phyloP scores from a whole-genome alignment of 2,888 invertebrate species.

The Andricus curvator region DNA sequence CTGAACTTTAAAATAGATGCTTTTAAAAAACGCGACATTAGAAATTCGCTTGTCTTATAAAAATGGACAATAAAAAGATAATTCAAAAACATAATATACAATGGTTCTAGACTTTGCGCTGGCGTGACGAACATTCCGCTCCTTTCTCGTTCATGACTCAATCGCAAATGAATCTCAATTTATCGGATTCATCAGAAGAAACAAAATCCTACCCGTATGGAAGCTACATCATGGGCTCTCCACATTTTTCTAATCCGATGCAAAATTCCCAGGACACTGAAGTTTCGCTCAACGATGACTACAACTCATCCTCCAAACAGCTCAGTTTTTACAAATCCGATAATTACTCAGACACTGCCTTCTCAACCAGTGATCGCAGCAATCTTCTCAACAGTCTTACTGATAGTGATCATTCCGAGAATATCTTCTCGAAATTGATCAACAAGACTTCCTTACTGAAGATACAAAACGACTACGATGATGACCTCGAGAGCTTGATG shows the following conservation, averaged over 20 bases:
- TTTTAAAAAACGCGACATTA: not conserved
- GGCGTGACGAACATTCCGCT: slow-evolving; percentile 91
- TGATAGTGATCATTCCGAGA: slow-evolving; percentile 67
- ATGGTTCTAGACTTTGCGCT: slow-evolving; percentile 78
- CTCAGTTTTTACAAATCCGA: slow-evolving; percentile 71
- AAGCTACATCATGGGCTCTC: slow-evolving; percentile 68
- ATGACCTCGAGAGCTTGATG: slow-evolving; percentile 69
- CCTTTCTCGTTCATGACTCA: slow-evolving; percentile 92
- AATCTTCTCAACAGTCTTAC: slow-evolving; percentile 60
- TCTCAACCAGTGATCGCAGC: slow-evolving; percentile 65
- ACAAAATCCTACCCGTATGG: slow-evolving; percentile 60
- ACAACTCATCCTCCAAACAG: slow-evolving; percentile 66
- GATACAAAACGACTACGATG: slow-evolving; percentile 67
- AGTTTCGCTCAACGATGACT: slow-evolving; percentile 66
- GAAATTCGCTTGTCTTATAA: not conserved
- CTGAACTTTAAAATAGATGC: too few species aligned
- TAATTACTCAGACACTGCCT: slow-evolving; percentile 69
- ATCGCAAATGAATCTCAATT: slow-evolving; percentile 86
- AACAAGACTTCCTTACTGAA: slow-evolving; percentile 71
- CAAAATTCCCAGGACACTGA: slow-evolving; percentile 67
- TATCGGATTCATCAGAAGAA: slow-evolving; percentile 66
- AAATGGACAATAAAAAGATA: not conserved
- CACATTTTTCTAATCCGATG: slow-evolving; percentile 68
- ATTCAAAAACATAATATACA: slow-evolving; percentile 1
- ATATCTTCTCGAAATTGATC: slow-evolving; percentile 72